Evolutionary conservation across 2,797 vertebrate species (phyloP).

Genomic region (Acanthornis magna): DNA sequence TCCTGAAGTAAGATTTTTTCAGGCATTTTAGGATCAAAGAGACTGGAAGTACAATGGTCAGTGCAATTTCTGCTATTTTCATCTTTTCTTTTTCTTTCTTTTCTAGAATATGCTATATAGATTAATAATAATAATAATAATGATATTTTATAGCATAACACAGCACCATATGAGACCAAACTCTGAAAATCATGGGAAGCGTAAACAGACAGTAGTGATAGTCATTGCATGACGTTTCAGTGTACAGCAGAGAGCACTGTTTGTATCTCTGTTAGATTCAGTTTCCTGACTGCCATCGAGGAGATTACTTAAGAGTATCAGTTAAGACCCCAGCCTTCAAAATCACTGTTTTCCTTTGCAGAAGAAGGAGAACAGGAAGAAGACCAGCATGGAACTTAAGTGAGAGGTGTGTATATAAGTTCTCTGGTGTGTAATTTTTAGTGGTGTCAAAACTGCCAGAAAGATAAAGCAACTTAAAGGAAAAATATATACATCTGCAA

Average conservation of each 20-base stretch:
- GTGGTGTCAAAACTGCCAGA: background rate
- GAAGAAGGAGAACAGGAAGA: background rate
- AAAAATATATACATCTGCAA: background rate
- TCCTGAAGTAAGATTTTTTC: background rate
- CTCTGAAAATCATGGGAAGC: background rate
- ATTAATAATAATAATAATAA: background rate
- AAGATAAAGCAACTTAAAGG: background rate
- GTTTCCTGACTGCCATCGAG: background rate
- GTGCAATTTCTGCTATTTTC: background rate
- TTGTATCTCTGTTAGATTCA: background rate
- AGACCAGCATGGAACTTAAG: background rate
- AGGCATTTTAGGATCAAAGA: background rate
- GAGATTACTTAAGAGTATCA: background rate
- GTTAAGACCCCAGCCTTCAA: background rate
- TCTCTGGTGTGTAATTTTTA: background rate
- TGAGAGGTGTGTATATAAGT: background rate
- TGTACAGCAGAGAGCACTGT: background rate
- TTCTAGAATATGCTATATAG: background rate
- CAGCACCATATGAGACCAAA: background rate
- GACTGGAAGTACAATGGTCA: background rate
- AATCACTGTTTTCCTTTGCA: background rate
- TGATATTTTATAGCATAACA: background rate
- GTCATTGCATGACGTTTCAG: background rate
- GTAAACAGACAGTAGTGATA: background rate
- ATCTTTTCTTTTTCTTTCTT: background rate